These are phyloP conservation scores for Hipparchia sbordonii DNA, from an alignment of 2,888 invertebrate species.

Conservation along the genomic window DNA sequence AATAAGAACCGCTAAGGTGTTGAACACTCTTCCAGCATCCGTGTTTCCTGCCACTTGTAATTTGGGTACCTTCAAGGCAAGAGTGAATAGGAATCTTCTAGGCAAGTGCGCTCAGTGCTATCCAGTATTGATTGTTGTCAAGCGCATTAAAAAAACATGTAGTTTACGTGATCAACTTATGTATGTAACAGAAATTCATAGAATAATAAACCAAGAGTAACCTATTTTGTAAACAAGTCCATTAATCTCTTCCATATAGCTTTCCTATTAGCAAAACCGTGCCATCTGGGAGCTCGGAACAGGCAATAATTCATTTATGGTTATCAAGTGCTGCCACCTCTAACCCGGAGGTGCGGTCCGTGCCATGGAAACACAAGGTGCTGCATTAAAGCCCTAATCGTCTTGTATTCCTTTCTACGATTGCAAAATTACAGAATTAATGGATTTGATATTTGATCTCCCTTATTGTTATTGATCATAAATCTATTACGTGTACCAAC, in stretches of 20 bases:
- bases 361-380: slow-evolving; percentile 19
- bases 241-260: slow-evolving; percentile 18
- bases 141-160: no score
- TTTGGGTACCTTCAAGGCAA: no score
- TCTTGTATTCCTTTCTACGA: slow-evolving; percentile 38
- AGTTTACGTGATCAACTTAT: not conserved
- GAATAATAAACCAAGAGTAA: not conserved
- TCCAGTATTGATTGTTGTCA: no score
- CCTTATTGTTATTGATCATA: slow-evolving; percentile 34
- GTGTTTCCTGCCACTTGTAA: no score
- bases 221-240: slow-evolving; percentile 3
- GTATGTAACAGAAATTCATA: not conserved
- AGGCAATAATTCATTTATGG: slow-evolving; percentile 29
- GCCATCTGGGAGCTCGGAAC: slow-evolving; percentile 18
- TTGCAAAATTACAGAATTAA: slow-evolving; percentile 37
- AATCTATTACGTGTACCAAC: slow-evolving; percentile 10
- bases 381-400: slow-evolving; percentile 28
- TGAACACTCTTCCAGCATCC: no score
- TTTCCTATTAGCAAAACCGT: slow-evolving; percentile 23
- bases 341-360: slow-evolving; percentile 32
- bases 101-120: no score
- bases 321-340: slow-evolving; percentile 32
- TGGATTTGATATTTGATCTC: slow-evolving; percentile 31
- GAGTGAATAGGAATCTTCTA: no score
- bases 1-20: no score